Evolutionary conservation across 92 coral and sea anemone genomes (phyloP).

Genomic region (Porites rus): DNA sequence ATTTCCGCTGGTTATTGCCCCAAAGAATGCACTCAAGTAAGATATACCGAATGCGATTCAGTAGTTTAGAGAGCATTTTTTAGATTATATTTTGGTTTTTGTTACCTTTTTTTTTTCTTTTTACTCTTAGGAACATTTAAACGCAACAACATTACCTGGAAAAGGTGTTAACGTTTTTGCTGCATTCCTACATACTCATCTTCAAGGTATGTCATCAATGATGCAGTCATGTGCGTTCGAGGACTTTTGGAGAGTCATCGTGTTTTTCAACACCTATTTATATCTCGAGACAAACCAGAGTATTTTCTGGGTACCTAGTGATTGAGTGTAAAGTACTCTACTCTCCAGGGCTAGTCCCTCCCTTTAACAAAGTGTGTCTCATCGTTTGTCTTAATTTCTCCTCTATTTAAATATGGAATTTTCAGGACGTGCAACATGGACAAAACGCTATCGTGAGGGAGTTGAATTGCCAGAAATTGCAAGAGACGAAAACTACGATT

Average conservation of each 20-base stretch:
- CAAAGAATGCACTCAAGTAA: constrained; percentile 21
- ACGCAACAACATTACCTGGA: constrained; percentile 13
- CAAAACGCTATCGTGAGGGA: constrained; percentile 61
- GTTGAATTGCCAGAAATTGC: constrained; percentile 76
- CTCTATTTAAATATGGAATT: not conserved
- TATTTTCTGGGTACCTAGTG: too few relatives aligned
- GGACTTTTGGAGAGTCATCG: too few relatives aligned
- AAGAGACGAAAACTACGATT: constrained; percentile 72
- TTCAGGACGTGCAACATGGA: constrained; percentile 64
- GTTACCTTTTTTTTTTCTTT: too few relatives aligned
- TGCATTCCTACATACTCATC: constrained; percentile 67
- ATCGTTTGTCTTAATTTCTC: not conserved
- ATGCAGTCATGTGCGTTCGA: too few relatives aligned
- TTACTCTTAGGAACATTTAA: not conserved
- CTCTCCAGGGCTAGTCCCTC: too few relatives aligned
- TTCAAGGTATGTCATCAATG: constrained; percentile 52
- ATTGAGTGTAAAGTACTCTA: too few relatives aligned
- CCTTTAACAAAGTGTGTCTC: not conserved
- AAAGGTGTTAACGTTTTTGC: constrained; percentile 73
- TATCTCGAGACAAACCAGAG: too few relatives aligned
- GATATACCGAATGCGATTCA: not conserved
- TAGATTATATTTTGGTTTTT: too few relatives aligned
- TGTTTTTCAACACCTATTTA: too few relatives aligned
- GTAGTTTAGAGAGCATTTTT: too few relatives aligned
- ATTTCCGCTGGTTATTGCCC: constrained; percentile 46